Base-by-base conservation (phyloP, 2,113 vertebrate genomes). In the Okapia johnstoni region DNA sequence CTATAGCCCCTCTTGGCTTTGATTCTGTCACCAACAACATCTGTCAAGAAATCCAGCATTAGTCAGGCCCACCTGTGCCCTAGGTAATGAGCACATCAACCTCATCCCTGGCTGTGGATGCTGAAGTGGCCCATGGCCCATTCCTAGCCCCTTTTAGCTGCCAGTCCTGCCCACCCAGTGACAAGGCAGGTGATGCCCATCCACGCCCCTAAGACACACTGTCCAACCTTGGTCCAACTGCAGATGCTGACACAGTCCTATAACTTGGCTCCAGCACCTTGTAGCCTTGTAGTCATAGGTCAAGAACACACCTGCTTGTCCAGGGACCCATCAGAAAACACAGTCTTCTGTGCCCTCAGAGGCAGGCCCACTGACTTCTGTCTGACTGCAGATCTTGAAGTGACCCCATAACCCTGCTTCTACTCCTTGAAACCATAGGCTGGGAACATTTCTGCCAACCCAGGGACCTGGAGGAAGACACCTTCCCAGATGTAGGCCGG, bases 401-500 rank as follows among this genome's bases (percentile, higher is more conserved):
- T 94, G 61, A 11, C 13, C 2, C 52, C 17, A 13, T 58, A 58
- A 89, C 1, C 43, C 43, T 60, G 54, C 25, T 61, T 33, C 43
- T 52, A 30, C 43, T 33, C 16, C 63, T 26, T 33, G 25, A 70
- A 89, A 33, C 23, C 23, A 9, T 3, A 7, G 46, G 15, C 86
- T 33, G 1, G 77, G 13, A 89, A 58, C 43, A 83, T 5, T 33
- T 58, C 40, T 2, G 3, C 61, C 14, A 26, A 60, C 17, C 63
- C 25, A 76, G 25, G 21, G 61, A 52, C 43, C 61, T 84, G 61
- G 52, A 84, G 12, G 19, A 60, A 94, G 79, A 90, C 33, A 84
- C 0, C 4, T 6, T 50, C 4, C 10, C 48, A n/a, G 2, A 88
- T 15, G 30, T 9, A n/a, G 15, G 21, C 43, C 52, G 76, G 2